A percentile compares a stretch with the other conserved stretches of the same genome.
Conservation (phyloP, 2,113 vertebrate species). For the Mionectes macconnelli region DNA sequence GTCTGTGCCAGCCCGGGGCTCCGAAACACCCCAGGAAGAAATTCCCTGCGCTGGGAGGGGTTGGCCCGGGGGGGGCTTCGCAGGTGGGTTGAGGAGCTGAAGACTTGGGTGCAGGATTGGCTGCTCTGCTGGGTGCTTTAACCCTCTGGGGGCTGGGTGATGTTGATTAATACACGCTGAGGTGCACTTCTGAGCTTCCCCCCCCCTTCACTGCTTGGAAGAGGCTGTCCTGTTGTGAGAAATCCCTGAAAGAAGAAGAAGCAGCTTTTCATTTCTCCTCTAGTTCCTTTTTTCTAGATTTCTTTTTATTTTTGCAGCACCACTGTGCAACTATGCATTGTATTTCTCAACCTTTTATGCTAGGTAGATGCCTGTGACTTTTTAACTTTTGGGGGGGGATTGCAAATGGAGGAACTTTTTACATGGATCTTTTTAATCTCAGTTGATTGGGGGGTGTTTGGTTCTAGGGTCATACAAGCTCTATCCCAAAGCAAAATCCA, state of each 20-base stretch:
- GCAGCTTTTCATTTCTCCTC: constrained; percentile 65
- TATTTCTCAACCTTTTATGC: constrained; percentile 86
- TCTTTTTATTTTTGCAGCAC: constrained; percentile 76
- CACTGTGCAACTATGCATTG: constrained; percentile 98
- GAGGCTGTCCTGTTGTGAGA: constrained; percentile 74
- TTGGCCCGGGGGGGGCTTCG: not conserved
- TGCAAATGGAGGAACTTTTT: constrained; percentile 89
- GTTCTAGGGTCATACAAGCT: constrained; percentile 94
- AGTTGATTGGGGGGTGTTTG: constrained; percentile 82
- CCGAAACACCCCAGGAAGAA: not conserved
- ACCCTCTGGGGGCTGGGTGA: constrained; percentile 83
- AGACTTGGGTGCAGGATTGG: constrained; percentile 74
- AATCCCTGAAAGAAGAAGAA: constrained; percentile 64
- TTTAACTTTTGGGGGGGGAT: constrained; percentile 77
- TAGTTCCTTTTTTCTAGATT: constrained; percentile 58
- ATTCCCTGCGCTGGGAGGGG: not conserved
- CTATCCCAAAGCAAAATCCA: constrained; percentile 99
- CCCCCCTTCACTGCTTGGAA: constrained; percentile 83
- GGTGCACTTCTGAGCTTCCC: constrained; percentile 83
- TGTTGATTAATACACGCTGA: constrained; percentile 85
- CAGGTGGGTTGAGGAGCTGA: constrained; percentile 72
- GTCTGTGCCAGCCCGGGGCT: not conserved
- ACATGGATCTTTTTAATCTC: constrained; percentile 87
- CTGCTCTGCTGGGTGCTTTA: constrained; percentile 83
- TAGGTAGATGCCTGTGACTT: constrained; percentile 87